Conservation (phyloP, 1,140 invertebrate genomes). For the Meloidogyne hapla region DNA sequence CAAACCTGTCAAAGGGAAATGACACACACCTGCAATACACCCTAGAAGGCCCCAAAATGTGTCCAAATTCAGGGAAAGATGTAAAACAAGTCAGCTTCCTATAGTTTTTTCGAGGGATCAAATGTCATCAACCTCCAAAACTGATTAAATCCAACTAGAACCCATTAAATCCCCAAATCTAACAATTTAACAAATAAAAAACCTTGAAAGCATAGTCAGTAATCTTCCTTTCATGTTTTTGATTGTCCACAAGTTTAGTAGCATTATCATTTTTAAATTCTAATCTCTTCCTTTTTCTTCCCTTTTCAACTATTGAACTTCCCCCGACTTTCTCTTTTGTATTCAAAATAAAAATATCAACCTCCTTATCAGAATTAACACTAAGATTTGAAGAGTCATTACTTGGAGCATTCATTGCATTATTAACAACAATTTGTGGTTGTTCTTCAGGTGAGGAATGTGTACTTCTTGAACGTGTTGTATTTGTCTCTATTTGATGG, state of each 20-base stretch:
- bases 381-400: conserved; percentile 39
- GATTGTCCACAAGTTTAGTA: not conserved
- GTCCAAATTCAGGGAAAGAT: too few species aligned
- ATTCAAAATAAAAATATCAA: conserved; percentile 28
- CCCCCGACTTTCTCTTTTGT: not conserved
- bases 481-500: not conserved
- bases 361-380: conserved; percentile 37
- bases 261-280: conserved; percentile 15
- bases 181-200: too few species aligned
- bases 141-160: too few species aligned
- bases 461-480: not conserved
- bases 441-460: conserved; percentile 29
- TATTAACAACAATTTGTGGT: not conserved
- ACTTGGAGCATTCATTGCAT: conserved; percentile 25
- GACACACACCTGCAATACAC: too few species aligned
- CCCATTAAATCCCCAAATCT: too few species aligned
- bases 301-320: conserved; percentile 27
- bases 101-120: too few species aligned
- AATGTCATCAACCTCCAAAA: too few species aligned
- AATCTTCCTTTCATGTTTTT: conserved; percentile 35
- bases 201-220: conserved; percentile 28
- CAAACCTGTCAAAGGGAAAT: too few species aligned
- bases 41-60: too few species aligned
- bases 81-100: too few species aligned
- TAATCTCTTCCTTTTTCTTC: conserved; percentile 33